Conservation (phyloP, 1,140 invertebrate genomes). For the Drosophila jambulina region DNA sequence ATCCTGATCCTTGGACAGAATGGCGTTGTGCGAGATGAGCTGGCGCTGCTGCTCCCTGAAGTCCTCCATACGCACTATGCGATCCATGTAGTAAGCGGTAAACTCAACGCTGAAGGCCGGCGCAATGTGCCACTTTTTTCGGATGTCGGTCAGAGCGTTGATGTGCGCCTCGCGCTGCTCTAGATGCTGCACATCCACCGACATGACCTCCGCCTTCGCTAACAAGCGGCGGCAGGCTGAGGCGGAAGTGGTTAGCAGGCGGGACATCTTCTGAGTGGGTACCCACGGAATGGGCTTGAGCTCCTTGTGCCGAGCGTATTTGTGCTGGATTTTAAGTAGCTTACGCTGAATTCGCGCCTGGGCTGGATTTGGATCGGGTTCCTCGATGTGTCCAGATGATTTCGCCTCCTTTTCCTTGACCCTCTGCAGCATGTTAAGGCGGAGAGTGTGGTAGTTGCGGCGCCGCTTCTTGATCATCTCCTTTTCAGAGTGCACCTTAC, state of each 20-base stretch:
- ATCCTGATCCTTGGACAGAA: slow-evolving; percentile 90
- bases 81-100: slow-evolving; percentile 96
- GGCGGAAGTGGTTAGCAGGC: slow-evolving; percentile 95
- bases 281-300: slow-evolving; percentile 94
- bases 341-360: slow-evolving; percentile 92
- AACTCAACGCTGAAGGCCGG: slow-evolving; percentile 97
- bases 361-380: slow-evolving; percentile 86
- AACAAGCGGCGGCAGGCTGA: slow-evolving; percentile 93
- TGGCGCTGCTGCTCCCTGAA: slow-evolving; percentile 92
- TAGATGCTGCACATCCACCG: slow-evolving; percentile 91
- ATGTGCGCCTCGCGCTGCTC: slow-evolving; percentile 93
- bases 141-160: slow-evolving; percentile 92
- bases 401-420: slow-evolving; percentile 46
- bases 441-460: slow-evolving; percentile 95
- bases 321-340: slow-evolving; percentile 90
- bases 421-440: slow-evolving; percentile 89
- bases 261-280: slow-evolving; percentile 97
- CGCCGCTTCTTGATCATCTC: slow-evolving; percentile 91
- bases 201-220: slow-evolving; percentile 95
- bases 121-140: slow-evolving; percentile 97
- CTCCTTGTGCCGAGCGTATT: slow-evolving; percentile 91
- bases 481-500: slow-evolving; percentile 96
- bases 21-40: slow-evolving; percentile 90
- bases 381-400: slow-evolving; percentile 82
- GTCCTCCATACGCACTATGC: slow-evolving; percentile 91